phyloP scores from a whole-genome alignment of 1,140 invertebrate genomes.

The Anastatus disparis region DNA sequence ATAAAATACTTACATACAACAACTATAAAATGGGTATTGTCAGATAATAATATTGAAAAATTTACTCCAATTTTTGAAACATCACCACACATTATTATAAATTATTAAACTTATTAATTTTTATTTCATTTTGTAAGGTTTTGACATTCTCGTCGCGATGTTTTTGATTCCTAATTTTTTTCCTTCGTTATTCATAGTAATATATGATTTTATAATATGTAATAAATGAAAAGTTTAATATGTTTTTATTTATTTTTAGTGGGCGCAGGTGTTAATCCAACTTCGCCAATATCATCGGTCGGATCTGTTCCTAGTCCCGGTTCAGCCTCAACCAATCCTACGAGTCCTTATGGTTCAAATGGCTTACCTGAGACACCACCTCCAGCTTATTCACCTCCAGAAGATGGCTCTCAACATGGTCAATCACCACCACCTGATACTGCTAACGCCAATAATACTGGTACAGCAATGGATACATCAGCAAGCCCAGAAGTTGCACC shows the following conservation, averaged over 20 bases:
- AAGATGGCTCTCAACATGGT: constrained; percentile 73
- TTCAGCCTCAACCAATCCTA: constrained; percentile 73
- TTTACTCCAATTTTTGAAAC: no score
- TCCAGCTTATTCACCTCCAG: constrained; percentile 90
- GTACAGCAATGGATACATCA: constrained; percentile 74
- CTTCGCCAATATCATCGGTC: constrained; percentile 73
- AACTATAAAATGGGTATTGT: no score
- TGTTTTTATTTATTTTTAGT: constrained; percentile 50
- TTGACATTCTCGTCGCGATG: no score
- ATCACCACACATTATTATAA: no score
- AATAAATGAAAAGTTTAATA: no score
- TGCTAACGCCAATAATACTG: constrained; percentile 19
- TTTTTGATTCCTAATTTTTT: no score
- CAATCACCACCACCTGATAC: constrained; percentile 67
- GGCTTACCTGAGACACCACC: constrained; percentile 89
- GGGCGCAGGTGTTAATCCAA: constrained; percentile 64
- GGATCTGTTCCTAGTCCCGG: constrained; percentile 70
- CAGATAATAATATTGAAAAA: no score
- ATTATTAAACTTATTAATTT: no score
- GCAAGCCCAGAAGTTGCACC: constrained; percentile 78
- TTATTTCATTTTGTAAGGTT: no score
- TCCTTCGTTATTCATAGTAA: no score
- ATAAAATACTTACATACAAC: no score
- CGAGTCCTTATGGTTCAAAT: constrained; percentile 74
- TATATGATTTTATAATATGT: no score